Conservation (phyloP, 2,113 vertebrate genomes). For the Tragelaphus buxtoni region DNA sequence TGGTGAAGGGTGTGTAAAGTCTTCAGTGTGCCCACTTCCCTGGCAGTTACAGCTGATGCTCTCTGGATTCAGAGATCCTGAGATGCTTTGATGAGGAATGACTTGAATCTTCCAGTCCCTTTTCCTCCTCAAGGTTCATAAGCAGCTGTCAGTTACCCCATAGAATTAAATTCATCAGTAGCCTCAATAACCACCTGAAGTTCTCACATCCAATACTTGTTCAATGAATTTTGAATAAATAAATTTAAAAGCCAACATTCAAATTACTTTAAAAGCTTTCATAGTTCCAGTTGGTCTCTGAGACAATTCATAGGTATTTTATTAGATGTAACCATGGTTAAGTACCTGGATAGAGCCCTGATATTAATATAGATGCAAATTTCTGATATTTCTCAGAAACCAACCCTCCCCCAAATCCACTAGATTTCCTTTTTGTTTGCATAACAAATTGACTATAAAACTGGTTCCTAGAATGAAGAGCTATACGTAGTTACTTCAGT, state of each 20-base stretch:
- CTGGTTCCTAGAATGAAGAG: not conserved
- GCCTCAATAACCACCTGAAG: not conserved
- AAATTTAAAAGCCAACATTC: not conserved
- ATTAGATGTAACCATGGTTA: not conserved
- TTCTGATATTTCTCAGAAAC: not conserved
- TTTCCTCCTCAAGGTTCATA: not conserved
- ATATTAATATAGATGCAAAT: not conserved
- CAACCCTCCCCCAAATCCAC: not conserved
- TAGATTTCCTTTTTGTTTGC: not conserved
- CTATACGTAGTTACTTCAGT: not conserved
- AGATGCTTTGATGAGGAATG: not conserved
- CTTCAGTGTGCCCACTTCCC: not conserved
- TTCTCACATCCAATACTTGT: not conserved
- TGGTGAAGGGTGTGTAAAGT: not conserved
- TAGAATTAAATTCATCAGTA: not conserved
- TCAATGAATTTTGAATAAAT: not conserved
- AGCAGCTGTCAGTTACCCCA: not conserved
- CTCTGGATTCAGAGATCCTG: not conserved
- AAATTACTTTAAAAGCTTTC: not conserved
- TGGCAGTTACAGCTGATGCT: not conserved
- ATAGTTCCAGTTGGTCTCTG: not conserved
- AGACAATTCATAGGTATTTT: not conserved
- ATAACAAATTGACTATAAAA: not conserved
- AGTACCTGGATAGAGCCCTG: not conserved
- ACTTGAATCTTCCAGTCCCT: not conserved